These are phyloP conservation scores for Drosophila helvetica DNA, from an alignment of 2,888 invertebrate species.

Conservation along the genomic window DNA sequence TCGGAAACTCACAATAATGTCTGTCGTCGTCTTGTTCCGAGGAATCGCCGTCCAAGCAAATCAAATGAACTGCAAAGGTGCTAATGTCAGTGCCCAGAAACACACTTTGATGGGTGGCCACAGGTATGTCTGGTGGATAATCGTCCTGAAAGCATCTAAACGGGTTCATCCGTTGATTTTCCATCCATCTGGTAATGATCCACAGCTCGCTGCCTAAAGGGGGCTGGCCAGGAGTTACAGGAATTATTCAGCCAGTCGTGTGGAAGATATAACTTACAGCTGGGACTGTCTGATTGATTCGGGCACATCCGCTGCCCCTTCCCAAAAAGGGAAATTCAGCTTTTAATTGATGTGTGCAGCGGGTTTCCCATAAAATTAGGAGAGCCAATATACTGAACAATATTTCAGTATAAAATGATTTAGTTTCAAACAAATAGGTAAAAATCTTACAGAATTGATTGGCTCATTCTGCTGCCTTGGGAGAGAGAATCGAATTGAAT, in stretches of 20 bases:
- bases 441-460: not conserved
- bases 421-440: not conserved
- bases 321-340: not conserved
- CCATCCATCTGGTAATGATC: not conserved
- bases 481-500: not conserved
- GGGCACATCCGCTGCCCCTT: not conserved
- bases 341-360: not conserved
- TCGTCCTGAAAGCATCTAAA: not conserved
- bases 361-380: not conserved
- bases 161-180: not conserved
- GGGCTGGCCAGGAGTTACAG: not conserved
- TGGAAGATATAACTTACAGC: not conserved
- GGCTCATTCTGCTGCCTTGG: not conserved
- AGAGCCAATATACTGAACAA: not conserved
- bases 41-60: not conserved
- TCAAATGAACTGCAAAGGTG: not conserved
- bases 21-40: not conserved
- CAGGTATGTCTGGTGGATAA: not conserved
- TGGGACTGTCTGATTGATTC: not conserved
- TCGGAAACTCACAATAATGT: not conserved
- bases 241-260: not conserved
- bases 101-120: not conserved
- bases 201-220: not conserved
- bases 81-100: not conserved
- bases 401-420: not conserved